Percentiles rank a stretch among this genome's conserved stretches.
These are phyloP conservation scores for Himalopsyche tibetana DNA, from an alignment of 2,888 invertebrate species.

Conservation along the genomic window DNA sequence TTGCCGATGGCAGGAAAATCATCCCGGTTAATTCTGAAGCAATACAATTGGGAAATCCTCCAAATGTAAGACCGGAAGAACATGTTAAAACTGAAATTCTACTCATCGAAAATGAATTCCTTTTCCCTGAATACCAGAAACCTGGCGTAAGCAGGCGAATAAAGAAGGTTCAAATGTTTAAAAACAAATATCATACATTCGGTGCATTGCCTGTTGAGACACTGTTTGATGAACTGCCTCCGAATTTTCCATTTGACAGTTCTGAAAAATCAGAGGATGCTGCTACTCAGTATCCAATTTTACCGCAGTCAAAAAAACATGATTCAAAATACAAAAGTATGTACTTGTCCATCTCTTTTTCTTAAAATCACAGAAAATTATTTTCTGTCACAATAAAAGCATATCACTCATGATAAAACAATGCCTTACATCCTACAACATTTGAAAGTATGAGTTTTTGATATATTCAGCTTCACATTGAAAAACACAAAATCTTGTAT, in stretches of 20 bases:
- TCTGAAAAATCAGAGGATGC: background rate
- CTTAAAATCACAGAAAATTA: background rate
- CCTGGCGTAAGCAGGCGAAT: background rate
- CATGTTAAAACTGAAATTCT: background rate
- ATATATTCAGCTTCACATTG: too few relatives aligned
- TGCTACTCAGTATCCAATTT: too few relatives aligned
- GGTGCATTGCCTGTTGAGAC: background rate
- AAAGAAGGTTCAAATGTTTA: background rate
- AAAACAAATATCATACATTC: background rate
- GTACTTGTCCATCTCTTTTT: background rate
- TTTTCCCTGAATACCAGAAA: background rate
- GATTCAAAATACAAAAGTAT: conserved; percentile 11
- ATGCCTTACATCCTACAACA: too few relatives aligned
- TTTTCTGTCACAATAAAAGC: background rate
- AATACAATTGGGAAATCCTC: too few relatives aligned
- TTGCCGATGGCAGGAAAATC: too few relatives aligned
- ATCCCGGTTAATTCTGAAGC: too few relatives aligned
- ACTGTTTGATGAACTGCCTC: background rate
- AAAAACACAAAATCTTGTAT: too few relatives aligned
- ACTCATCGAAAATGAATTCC: background rate
- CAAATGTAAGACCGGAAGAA: background rate
- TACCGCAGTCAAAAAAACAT: background rate
- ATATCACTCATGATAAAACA: background rate
- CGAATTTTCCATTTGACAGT: background rate
- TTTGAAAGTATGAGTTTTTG: too few relatives aligned